Base-by-base conservation (phyloP, 2,888 invertebrate species). In the Suillia variegata region DNA sequence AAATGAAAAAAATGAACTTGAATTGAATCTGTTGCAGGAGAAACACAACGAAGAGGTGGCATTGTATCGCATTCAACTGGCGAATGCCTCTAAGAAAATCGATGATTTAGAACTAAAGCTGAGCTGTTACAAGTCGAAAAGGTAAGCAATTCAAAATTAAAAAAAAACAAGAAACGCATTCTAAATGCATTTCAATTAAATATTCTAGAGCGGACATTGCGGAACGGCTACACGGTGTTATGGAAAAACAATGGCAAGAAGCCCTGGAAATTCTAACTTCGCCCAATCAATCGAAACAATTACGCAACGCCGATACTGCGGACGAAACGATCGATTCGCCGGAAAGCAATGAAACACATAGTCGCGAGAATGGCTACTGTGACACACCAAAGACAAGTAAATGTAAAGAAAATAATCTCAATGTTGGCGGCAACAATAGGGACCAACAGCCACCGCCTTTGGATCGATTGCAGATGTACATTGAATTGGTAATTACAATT, bases 211-310 rank as follows among this genome's bases (percentile, higher is more conserved):
- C 87, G 0, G 87, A 89, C 70, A 84, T 92, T 48, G 92, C 91
- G 1, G 85, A 90, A 59, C 89, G 91, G 74, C 82, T 93, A 62
- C 91, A 92, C 77, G 85, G 84, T 62, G 87, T 91, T 0, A 92
- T 93, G 92, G 89, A 93, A 81, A 85, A 87, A 8, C 92, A 93
- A 76, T 92, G 92, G 92, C 84, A 88, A 34, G 90, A 92, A 76
- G 91, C 92, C 1, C 80, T 92, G 33, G 85, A 85, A 68, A 89
- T 91, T 61, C 86, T 91, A 54, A 86, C 87, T 6, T 79, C 79
- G 10, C 81, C 81, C n/a, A 77, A 68, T 67, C 68, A 71, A 13
- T 69, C 69, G n/a, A 45, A 55, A 13, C 62, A 67, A 24, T n/a
- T 53, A 48, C 34, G 12, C 5, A 56, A 60, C 34, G 61, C 62